Percentiles rank a stretch among this genome's conserved stretches.
Conservation (phyloP, 1,140 invertebrate genomes). For the Hylaeus volcanicus region DNA sequence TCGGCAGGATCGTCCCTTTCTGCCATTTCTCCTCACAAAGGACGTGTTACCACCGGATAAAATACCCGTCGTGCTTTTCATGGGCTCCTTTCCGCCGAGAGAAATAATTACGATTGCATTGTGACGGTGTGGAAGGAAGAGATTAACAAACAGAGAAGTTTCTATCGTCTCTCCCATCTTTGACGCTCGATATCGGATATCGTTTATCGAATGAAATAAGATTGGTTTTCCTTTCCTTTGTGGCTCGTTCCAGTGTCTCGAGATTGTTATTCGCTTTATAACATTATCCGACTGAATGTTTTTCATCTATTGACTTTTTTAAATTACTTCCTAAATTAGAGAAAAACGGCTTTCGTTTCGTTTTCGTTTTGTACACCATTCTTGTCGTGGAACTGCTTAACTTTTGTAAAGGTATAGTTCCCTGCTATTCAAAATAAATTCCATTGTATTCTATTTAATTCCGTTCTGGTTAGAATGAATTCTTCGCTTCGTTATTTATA, state of each 20-base stretch:
- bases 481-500: too few relatives aligned
- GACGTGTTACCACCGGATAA: constrained; percentile 33
- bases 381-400: too few relatives aligned
- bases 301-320: too few relatives aligned
- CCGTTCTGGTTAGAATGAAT: neutral
- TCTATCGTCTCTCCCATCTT: neutral
- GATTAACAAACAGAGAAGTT: constrained; percentile 38
- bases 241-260: neutral
- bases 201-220: constrained; percentile 30
- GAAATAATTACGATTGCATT: constrained; percentile 36
- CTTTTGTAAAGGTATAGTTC: neutral
- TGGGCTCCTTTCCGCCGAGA: constrained; percentile 11
- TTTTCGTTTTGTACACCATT: too few relatives aligned
- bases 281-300: too few relatives aligned
- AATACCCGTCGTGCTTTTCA: constrained; percentile 32
- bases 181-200: constrained; percentile 28
- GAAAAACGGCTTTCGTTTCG: too few relatives aligned
- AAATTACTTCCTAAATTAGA: too few relatives aligned
- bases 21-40: constrained; percentile 35
- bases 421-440: too few relatives aligned
- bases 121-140: constrained; percentile 15
- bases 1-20: neutral
- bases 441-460: too few relatives aligned
- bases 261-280: too few relatives aligned
- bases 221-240: neutral